Base-by-base conservation (phyloP, 2,888 invertebrate genomes). In the Mythimna lalbum region DNA sequence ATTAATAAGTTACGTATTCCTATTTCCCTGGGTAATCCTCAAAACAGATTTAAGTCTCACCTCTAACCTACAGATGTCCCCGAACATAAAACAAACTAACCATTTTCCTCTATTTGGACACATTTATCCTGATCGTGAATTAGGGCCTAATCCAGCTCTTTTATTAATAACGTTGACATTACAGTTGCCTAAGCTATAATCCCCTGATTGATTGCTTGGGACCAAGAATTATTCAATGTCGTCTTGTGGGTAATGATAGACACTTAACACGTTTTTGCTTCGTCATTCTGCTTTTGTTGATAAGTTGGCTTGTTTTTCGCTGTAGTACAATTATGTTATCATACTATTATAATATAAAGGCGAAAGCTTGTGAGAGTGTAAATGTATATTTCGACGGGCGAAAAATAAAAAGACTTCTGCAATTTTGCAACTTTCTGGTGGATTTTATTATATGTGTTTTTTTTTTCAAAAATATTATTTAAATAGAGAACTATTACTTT, bases 151-250 rank as follows among this genome's bases (percentile, higher is more conserved):
- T 81, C 73, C 78, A 27, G 61, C 50, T 71, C 72, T 79, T 79
- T 72, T 81, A 79, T 78, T 81, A 81, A 81, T 78, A 81, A 60
- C 62, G 52, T 63, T 68, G 67, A 65, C 68, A 66, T 78, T 63
- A 50, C 27, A 56, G 59, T 80, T 65, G 68, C 53, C 33, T 67
- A 63, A 55, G 33, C 63, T 57, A 49, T 79, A 82, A 81, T 82
- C 76, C 80, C 10, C 64, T 81, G 71, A 80, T 82, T 72, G 74
- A 80, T 82, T 72, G 57, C 50, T 21, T 9, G 55, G 53, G 33
- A 55, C 33, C 47, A 77, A 67, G 66, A 74, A 77, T 82, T 74
- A 77, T 77, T 77, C 77, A 78, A 60, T 73, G 83, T 82, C 80
- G 52, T 43, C 60, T 74, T 65, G 69, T 50, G 67, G 69, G 50